Base-by-base conservation (phyloP, 2,888 invertebrate genomes). In the Emmelina monodactyla region DNA sequence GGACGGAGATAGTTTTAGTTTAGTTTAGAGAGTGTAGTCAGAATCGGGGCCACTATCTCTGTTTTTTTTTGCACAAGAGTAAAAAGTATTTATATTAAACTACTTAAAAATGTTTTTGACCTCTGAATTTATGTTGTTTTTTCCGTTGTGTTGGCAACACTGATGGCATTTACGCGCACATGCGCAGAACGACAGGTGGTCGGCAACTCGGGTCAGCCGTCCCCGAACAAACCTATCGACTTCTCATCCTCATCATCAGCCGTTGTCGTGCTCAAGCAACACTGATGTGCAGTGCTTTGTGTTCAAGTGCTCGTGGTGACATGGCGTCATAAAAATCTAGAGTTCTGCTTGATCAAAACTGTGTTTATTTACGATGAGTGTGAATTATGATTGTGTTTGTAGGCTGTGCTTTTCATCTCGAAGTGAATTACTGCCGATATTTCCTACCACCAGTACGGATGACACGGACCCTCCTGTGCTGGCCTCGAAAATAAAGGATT, bases 341-440 rank as follows among this genome's bases (percentile, higher is more conserved):
- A 49, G 48, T 59, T 56, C 55, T 62, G 58, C 55, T 67, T 66
- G 64, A 58, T 55, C 58, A 53, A 55, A 50, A 53, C 47, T 59
- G 55, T 56, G 72, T 73, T 69, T 75, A 75, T 75, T 75, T 76
- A 79, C 76, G 68, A 79, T 79, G 79, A 73, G 53, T 72, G 75
- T 71, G 62, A 76, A 76, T 68, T 78, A 70, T 69, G 78, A 78
- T 62, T 73, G 75, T 66, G 82, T 84, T 64, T 85, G 85, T 73
- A 80, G 85, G 69, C 80, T 85, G 56, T 85, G 85, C 71, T 82
- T 85, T 65, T 82, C 83, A 60, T 71, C 79, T 61, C 82, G 83
- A 53, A 81, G 82, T 62, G 82, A 83, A 60, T 82, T 80, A 66
- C 78, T 80, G 58, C 83, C 84, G 62, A 83, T 85, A 58, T 84